Evolutionary conservation across 2,888 invertebrate species (phyloP), one percentile per base, ranked within the genome.

Genomic region (Colostygia pectinataria): DNA sequence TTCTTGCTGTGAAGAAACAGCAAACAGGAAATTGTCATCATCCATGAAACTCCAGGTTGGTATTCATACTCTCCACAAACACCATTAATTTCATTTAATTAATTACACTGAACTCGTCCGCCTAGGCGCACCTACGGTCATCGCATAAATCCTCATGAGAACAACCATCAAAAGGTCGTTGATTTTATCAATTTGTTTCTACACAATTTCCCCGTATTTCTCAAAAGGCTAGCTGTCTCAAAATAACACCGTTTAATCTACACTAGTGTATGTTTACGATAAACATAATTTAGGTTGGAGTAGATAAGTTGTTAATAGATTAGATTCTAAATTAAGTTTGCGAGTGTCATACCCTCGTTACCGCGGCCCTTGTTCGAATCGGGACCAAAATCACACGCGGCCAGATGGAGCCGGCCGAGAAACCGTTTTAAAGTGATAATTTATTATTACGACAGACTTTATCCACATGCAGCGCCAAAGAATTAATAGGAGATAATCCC

Each of bases 291-390:
- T 62, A 62, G 65, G 61, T 63, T 66, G 57, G 44, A 59, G 47
- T 47, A 67, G 70, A 76, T 71, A 74, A 74, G 66, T 60, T 63
- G 71, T 72, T 77, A 79, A 77, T 76, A 75, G 74, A 77, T 77
- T 73, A 73, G 63, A 74, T 70, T 69, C 59, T 64, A 73, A 77
- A 77, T 74, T 69, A 76, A 77, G 73, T 80, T 77, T 68, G 69
- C 63, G 56, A 68, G 53, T 77, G 77, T 78, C 79, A 69, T 73
- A 78, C 78, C 81, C 77, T 81, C 69, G 77, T 79, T 74, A 72
- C 56, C 41, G 49, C 51, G 41, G 39, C 50, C 49, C 50, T 51
- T 44, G 51, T 44, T 57, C 47, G 62, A 36, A 6, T 13, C 27
- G 23, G 24, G 59, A 5, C 57, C 57, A 58, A 59, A 67, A 69